Conservation (phyloP, 2,113 vertebrate genomes). For the Polypterus bichir region DNA sequence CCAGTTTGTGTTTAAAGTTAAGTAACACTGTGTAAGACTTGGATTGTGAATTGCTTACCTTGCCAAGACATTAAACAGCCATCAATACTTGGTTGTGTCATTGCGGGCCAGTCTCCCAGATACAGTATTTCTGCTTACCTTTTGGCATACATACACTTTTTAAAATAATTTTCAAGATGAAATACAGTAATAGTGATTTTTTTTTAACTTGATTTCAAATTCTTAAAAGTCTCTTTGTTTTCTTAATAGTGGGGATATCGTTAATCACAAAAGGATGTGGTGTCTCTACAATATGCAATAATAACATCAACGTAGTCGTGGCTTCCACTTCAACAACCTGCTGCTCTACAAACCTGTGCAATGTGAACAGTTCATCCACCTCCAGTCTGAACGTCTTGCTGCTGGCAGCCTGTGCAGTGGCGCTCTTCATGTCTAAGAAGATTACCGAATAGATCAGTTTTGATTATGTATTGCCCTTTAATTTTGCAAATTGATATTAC, state of each 20-base stretch:
- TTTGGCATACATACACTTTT: too few species aligned
- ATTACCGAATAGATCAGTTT: background rate
- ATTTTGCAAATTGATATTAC: too few species aligned
- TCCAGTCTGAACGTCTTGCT: constrained; percentile 2
- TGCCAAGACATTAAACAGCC: too few species aligned
- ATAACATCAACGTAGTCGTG: background rate
- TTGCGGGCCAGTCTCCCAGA: too few species aligned
- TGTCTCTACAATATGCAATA: background rate
- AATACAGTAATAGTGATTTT: too few species aligned
- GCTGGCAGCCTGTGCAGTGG: constrained; percentile 1
- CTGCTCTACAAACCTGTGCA: constrained; percentile 5
- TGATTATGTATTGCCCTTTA: too few species aligned
- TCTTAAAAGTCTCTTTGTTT: background rate
- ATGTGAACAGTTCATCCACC: constrained; percentile 1
- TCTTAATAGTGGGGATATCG: constrained; percentile 2
- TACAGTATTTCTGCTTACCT: too few species aligned
- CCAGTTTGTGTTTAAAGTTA: too few species aligned
- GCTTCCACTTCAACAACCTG: constrained; percentile 2
- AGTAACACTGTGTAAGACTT: too few species aligned
- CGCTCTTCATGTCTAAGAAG: background rate
- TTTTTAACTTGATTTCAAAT: background rate
- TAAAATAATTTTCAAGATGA: background rate
- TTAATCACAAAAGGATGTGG: background rate
- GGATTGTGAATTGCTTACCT: too few species aligned
- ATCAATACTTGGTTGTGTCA: too few species aligned